Evolutionary conservation across 2,888 invertebrate genomes (phyloP).

Genomic region (Malacosoma neustria): DNA sequence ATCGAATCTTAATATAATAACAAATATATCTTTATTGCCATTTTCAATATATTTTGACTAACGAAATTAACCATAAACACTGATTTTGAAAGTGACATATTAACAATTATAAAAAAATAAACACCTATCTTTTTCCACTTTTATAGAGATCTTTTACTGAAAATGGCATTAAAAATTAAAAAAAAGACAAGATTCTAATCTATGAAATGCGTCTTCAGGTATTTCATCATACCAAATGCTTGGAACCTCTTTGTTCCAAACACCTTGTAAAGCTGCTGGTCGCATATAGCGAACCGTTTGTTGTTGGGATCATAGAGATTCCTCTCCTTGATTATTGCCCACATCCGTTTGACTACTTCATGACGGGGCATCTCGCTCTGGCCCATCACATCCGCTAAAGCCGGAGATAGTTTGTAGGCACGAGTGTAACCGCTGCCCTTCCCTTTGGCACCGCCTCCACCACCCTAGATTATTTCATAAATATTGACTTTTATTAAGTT

Average conservation of each 20-base stretch:
- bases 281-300: constrained; percentile 95
- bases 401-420: constrained; percentile 88
- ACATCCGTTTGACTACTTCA: constrained; percentile 91
- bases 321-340: constrained; percentile 92
- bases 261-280: constrained; percentile 90
- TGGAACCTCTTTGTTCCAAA: constrained; percentile 95
- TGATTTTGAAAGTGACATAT: too few relatives aligned
- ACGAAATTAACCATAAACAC: too few relatives aligned
- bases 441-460: constrained; percentile 13
- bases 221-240: constrained; percentile 98
- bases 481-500: too few relatives aligned
- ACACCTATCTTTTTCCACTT: too few relatives aligned
- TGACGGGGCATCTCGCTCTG: constrained; percentile 89
- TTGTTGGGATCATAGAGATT: constrained; percentile 95
- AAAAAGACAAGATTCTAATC: constrained; percentile 30
- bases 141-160: too few relatives aligned
- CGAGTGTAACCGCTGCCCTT: constrained; percentile 87
- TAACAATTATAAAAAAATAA: too few relatives aligned
- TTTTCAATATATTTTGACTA: too few relatives aligned
- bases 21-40: too few relatives aligned
- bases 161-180: too few relatives aligned
- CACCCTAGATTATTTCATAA: too few relatives aligned
- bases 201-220: constrained; percentile 91
- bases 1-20: too few relatives aligned
- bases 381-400: constrained; percentile 89